Base-by-base conservation (phyloP, 2,888 invertebrate species). In the Melolontha melolontha region DNA sequence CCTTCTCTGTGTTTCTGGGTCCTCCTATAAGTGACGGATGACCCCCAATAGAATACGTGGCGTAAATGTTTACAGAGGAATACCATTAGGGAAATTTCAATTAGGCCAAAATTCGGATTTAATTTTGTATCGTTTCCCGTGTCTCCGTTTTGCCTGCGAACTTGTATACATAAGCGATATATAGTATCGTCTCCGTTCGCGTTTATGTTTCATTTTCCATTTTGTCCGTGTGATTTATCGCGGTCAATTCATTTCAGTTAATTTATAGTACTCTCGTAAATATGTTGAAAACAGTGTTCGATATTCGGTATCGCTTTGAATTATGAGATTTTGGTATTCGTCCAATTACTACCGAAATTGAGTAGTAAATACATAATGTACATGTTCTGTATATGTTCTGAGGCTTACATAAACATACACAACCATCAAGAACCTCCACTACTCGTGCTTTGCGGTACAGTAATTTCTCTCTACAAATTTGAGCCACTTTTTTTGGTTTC, bases 51-150 rank as follows among this genome's bases (percentile, higher is more conserved):
- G 80, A 76, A 77, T 73, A 71, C 73, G 66, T 64, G 62, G 59
- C 63, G 70, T 74, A 76, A 77, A 80, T 80, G 80, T 81, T 80
- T 81, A 83, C 82, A 82, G 79, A 79, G 82, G 79, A 83, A 83
- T 76, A 78, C 82, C 81, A 83, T 83, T 83, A 83, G 82, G 81
- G 80, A 81, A 79, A 81, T 83, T 83, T 83, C 82, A 83, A 83
- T 83, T 82, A 81, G 78, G 74, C 73, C 71, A 68, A 67, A 62
- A 59, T 62, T 62, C 41, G 50, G 66, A 68, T 66, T 66, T 69
- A 65, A 69, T 65, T 66, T 63, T 41, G 41, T 34, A 54, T 54
- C 64, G 51, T 51, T 51, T 44, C 54, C 34, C 22, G n/a, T 29
- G 51, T 41, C 42, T 51, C 39, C 34, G 52, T 54, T 44, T 64